Conservation (phyloP, 2,797 vertebrate genomes). For the Carapus acus region DNA sequence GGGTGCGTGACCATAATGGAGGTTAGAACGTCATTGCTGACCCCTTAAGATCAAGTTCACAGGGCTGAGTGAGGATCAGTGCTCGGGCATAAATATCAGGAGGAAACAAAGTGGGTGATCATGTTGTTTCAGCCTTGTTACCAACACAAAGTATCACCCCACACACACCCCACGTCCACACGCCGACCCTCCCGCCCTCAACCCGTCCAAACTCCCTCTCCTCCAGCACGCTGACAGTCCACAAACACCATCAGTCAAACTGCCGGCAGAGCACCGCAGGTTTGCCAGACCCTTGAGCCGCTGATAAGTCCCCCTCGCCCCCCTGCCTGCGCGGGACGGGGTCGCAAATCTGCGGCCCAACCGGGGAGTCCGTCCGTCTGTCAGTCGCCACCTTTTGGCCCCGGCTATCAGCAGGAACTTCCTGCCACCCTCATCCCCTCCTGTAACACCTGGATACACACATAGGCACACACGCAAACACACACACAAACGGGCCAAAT, state of each 20-base stretch:
- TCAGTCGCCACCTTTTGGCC: conserved; percentile 63
- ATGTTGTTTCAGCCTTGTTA: conserved; percentile 65
- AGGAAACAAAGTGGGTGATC: conserved; percentile 62
- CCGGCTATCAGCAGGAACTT: conserved; percentile 51
- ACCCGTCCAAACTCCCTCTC: conserved; percentile 10
- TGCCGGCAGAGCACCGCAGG: conserved; percentile 1
- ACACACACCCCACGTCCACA: background rate
- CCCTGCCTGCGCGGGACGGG: conserved; percentile 24
- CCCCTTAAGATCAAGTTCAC: conserved; percentile 23
- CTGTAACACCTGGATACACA: conserved; percentile 51
- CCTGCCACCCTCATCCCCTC: conserved; percentile 52
- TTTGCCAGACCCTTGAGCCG: conserved; percentile 16
- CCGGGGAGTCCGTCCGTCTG: conserved; percentile 24
- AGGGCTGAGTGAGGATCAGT: conserved; percentile 10
- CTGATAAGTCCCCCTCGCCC: conserved; percentile 12
- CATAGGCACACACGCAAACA: conserved; percentile 26
- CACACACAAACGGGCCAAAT: conserved; percentile 43
- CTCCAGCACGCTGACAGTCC: conserved; percentile 40
- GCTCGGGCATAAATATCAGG: conserved; percentile 40
- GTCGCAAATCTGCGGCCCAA: conserved; percentile 19
- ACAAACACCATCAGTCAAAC: conserved; percentile 48
- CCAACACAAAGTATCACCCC: conserved; percentile 36
- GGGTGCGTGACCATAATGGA: conserved; percentile 3
- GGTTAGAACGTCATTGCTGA: background rate
- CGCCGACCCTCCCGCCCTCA: conserved; percentile 1